Evolutionary conservation across 2,797 vertebrate species (phyloP).

Genomic region (Periparus ater): DNA sequence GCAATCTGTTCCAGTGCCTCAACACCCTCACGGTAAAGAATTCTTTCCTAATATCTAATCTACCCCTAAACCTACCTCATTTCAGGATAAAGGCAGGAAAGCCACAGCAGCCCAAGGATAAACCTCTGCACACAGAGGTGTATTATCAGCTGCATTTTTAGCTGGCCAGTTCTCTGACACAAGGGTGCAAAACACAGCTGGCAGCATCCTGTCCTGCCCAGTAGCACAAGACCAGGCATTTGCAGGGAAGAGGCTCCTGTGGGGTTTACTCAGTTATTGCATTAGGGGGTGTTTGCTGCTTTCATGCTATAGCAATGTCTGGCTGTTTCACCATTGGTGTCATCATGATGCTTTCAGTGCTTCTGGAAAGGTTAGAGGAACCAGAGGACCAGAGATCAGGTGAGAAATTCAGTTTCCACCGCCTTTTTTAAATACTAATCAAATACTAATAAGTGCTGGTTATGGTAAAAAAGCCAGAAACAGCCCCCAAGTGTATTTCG

Average conservation of each 20-base stretch:
- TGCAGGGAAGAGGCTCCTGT: neutral
- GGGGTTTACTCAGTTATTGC: neutral
- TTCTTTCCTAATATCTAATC: neutral
- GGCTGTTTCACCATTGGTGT: neutral
- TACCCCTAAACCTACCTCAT: neutral
- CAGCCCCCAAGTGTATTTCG: neutral
- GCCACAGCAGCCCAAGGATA: neutral
- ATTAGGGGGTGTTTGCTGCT: neutral
- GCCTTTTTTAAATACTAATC: slow-evolving; percentile 48
- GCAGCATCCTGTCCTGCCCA: neutral
- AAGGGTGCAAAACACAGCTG: neutral
- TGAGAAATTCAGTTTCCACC: neutral
- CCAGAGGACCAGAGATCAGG: slow-evolving; percentile 15
- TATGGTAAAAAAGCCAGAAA: slow-evolving; percentile 13
- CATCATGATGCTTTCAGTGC: fast-evolving
- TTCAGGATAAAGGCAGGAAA: neutral
- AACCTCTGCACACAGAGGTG: neutral
- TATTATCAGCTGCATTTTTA: neutral
- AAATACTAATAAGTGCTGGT: slow-evolving; percentile 40
- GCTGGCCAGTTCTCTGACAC: neutral
- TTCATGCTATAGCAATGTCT: neutral
- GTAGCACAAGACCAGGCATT: neutral
- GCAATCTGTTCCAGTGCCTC: neutral
- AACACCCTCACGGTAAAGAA: neutral
- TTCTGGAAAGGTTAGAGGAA: slow-evolving; percentile 26